Evolutionary conservation across 1,140 invertebrate genomes (phyloP), one percentile per base, ranked within the genome.

Genomic region (Macrobrachium nipponense): DNA sequence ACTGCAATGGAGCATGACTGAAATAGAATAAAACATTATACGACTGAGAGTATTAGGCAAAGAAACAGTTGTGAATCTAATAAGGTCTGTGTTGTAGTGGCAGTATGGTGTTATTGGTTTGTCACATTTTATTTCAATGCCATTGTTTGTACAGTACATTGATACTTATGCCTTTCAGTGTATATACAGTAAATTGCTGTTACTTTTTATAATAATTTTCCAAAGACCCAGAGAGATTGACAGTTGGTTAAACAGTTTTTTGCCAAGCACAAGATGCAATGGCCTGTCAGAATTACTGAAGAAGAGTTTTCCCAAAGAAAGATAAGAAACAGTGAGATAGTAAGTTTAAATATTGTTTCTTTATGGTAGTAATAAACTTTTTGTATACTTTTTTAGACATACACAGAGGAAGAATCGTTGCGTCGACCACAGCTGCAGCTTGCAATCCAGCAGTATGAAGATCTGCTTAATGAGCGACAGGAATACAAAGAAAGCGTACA

Each of bases 391-490:
- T 81, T 75, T 2, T 20, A 81, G 85, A 78, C 80, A 18, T 87
- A 87, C 58, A 44, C 80, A n/a, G 68, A 87, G 18, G 61, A 76
- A 23, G 85, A 76, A 11, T 80, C 78, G 17, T 23, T 87, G n/a
- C 73, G 76, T 17, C 85, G 68, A 61, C 64, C 78, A 1, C 44
- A 82, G 20, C 68, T 87, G 17, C 79, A 76, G 58, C 27, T 87
- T n/a, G 78, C 78, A n/a, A 59, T 87, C 17, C 78, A 87, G 51
- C n/a, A 61, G 0, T 81, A 79, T 59, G 20, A 80, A 23, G 79
- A 87, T 18, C 43, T 86, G 7, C 17, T 82, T 61, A 27, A 72
- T n/a, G 77, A 86, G 51, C 76, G 77, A 17, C 60, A 83, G 27
- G 58, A 83, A 23, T 76, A 66, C 23, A 5, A 76, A 23, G 43